phyloP scores from a whole-genome alignment of 2,888 invertebrate species.

The Tineola bisselliella region DNA sequence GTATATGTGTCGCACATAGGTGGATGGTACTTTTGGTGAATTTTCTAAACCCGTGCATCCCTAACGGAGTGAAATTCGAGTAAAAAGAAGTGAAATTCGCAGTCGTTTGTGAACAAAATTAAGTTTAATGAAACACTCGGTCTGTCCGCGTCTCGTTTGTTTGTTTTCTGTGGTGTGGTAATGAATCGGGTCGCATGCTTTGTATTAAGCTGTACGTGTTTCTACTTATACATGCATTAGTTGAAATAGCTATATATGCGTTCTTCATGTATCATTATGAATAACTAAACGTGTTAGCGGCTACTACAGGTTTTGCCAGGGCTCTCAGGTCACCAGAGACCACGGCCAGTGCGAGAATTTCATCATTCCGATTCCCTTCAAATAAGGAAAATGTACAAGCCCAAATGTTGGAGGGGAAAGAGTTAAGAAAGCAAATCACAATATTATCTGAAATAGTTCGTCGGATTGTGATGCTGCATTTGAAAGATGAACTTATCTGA shows the following conservation, averaged over 20 bases:
- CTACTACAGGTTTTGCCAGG: too few relatives aligned
- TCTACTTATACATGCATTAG: not conserved
- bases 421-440: not conserved
- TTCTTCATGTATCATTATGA: not conserved
- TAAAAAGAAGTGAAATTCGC: constrained; percentile 5
- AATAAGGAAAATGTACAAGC: not conserved
- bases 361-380: too few relatives aligned
- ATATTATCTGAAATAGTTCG: not conserved
- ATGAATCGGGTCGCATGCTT: not conserved
- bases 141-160: not conserved
- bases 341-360: too few relatives aligned
- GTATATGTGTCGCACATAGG: too few relatives aligned
- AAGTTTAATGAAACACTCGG: constrained; percentile 12
- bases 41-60: not conserved
- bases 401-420: not conserved
- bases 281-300: too few relatives aligned
- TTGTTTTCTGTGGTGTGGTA: not conserved
- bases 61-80: constrained; percentile 1
- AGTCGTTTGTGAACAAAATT: constrained; percentile 13
- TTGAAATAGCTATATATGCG: not conserved
- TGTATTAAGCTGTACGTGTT: not conserved
- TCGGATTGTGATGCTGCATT: not conserved
- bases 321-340: too few relatives aligned
- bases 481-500: constrained; percentile 1
- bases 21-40: not conserved